Evolutionary conservation across 2,113 vertebrate genomes (phyloP).

Genomic region (Nestor notabilis): DNA sequence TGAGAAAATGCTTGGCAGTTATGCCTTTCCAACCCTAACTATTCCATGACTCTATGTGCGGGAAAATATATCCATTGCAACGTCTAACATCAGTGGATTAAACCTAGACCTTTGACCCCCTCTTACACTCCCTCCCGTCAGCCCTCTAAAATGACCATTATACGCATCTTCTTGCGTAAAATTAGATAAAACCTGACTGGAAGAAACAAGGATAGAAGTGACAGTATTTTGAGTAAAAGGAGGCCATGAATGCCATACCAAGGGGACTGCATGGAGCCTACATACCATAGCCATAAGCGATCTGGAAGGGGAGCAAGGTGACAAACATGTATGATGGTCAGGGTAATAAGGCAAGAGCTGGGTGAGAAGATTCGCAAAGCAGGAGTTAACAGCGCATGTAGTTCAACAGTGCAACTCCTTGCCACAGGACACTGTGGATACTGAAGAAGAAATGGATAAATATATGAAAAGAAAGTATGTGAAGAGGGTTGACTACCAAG

Average conservation of each 20-base stretch:
- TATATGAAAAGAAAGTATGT: background rate
- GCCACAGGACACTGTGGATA: background rate
- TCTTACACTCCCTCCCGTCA: background rate
- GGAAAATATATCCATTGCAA: background rate
- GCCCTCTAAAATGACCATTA: background rate
- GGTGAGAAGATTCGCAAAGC: background rate
- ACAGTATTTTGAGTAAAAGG: background rate
- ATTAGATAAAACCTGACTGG: background rate
- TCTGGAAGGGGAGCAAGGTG: background rate
- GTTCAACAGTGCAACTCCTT: background rate
- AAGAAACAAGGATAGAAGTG: background rate
- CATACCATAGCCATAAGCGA: background rate
- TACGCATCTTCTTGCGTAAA: background rate
- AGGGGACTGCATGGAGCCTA: fast-evolving
- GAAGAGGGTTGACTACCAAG: background rate
- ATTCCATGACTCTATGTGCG: background rate
- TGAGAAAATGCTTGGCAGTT: background rate
- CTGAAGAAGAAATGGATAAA: background rate
- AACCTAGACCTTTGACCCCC: background rate
- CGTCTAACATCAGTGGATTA: background rate
- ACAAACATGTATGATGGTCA: background rate
- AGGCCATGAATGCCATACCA: background rate
- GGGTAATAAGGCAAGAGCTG: background rate
- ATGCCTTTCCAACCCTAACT: background rate
- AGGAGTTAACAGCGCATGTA: background rate